phyloP scores from a whole-genome alignment of 2,113 vertebrate genomes.

The Bagarius yarrelli region DNA sequence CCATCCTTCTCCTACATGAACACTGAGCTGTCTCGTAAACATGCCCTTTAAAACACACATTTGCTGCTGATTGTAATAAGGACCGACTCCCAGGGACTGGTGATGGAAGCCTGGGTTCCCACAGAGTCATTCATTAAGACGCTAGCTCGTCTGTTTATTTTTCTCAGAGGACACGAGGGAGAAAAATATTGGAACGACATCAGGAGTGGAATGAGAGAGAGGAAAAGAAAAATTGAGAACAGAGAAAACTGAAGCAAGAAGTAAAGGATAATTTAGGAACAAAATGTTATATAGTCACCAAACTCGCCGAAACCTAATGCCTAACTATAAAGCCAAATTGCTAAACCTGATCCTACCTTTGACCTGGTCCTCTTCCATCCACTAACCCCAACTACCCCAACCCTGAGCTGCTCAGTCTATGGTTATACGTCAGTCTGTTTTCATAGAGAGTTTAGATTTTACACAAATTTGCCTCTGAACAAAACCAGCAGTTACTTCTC shows the following conservation, averaged over 20 bases:
- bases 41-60: constrained; percentile 28
- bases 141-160: constrained; percentile 18
- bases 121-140: constrained; percentile 27
- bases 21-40: constrained; percentile 15
- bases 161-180: not conserved
- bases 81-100: constrained; percentile 5
- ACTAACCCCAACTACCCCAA: too few species aligned
- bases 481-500: too few species aligned
- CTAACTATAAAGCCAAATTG: too few species aligned
- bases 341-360: too few species aligned
- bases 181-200: constrained; percentile 8
- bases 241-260: not conserved
- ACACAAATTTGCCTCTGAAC: too few species aligned
- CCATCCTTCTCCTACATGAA: constrained; percentile 23
- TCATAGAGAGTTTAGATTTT: too few species aligned
- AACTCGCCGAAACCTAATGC: not conserved
- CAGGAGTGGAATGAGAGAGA: not conserved
- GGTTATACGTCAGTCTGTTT: too few species aligned
- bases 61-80: constrained; percentile 36
- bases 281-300: not conserved
- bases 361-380: too few species aligned
- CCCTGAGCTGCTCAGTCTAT: too few species aligned
- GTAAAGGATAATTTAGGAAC: not conserved
- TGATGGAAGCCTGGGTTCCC: constrained; percentile 22
- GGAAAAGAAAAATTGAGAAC: not conserved